Evolutionary conservation across 1,140 invertebrate genomes (phyloP).

Genomic region (Mesaphorura yosii): DNA sequence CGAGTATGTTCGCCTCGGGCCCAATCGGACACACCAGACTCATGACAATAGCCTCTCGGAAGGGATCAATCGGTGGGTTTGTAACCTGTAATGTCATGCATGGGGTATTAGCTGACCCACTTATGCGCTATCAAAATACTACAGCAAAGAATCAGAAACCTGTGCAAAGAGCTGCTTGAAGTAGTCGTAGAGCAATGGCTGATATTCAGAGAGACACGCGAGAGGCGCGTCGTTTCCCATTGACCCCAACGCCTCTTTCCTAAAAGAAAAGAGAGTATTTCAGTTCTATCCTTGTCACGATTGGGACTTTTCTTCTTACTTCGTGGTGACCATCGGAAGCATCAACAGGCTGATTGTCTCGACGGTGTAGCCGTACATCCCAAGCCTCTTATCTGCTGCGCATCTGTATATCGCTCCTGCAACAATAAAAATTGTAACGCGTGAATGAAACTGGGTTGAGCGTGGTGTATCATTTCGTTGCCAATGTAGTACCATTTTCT

Average conservation of each 20-base stretch:
- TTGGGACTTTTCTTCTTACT: constrained; percentile 48
- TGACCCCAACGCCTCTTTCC: constrained; percentile 95
- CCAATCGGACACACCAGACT: constrained; percentile 82
- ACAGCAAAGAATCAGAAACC: constrained; percentile 35
- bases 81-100: constrained; percentile 55
- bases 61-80: constrained; percentile 99
- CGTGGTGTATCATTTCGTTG: no score
- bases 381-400: constrained; percentile 63
- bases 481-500: no score
- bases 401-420: constrained; percentile 15
- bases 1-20: constrained; percentile 86
- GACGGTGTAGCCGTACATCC: constrained; percentile 85
- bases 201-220: constrained; percentile 88
- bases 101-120: neutral
- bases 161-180: constrained; percentile 99
- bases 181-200: constrained; percentile 90
- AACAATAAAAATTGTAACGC: neutral
- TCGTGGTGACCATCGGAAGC: constrained; percentile 75
- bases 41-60: constrained; percentile 98
- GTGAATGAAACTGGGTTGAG: neutral
- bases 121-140: neutral
- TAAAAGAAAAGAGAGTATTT: constrained; percentile 39
- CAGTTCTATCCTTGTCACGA: neutral
- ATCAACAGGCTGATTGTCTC: constrained; percentile 90
- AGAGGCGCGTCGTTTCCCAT: constrained; percentile 99